phyloP scores from a whole-genome alignment of 2,888 invertebrate genomes.

The Hipparchia semele region DNA sequence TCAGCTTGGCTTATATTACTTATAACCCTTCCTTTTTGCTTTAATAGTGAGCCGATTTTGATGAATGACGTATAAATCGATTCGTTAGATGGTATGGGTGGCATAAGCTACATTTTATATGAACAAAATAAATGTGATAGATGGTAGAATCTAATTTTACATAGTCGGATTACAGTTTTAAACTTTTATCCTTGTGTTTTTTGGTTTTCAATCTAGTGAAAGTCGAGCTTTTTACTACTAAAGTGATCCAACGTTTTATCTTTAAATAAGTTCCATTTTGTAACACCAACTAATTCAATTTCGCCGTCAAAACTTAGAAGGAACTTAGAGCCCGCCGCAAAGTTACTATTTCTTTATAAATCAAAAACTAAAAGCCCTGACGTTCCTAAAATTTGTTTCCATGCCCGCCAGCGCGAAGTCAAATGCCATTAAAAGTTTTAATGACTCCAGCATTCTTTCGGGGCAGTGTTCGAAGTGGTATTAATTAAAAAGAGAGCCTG shows the following conservation, averaged over 20 bases:
- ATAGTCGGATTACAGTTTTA: too few species aligned
- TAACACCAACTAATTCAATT: slow-evolving; percentile 22
- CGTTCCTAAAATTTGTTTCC: slow-evolving; percentile 72
- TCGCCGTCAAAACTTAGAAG: slow-evolving; percentile 19
- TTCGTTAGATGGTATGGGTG: too few species aligned
- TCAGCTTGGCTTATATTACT: too few species aligned
- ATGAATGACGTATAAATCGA: too few species aligned
- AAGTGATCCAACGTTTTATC: not conserved
- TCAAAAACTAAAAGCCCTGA: slow-evolving; percentile 62
- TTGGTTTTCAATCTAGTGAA: too few species aligned
- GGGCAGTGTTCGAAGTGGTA: slow-evolving; percentile 78
- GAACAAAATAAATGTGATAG: too few species aligned
- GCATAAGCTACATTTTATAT: too few species aligned
- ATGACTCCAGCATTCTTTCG: slow-evolving; percentile 79
- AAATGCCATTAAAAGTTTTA: slow-evolving; percentile 82
- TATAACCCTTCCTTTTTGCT: too few species aligned
- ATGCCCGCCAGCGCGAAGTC: slow-evolving; percentile 65
- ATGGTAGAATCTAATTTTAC: too few species aligned
- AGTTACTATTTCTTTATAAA: slow-evolving; percentile 42
- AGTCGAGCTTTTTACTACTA: not conserved
- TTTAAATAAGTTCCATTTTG: slow-evolving; percentile 4
- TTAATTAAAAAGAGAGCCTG: slow-evolving; percentile 78
- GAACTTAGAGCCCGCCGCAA: slow-evolving; percentile 15
- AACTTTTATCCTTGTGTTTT: too few species aligned
- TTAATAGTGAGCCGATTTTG: too few species aligned